These are phyloP conservation scores for Porites lutea DNA, from an alignment of 64 coral and sea anemone genomes.

Conservation along the genomic window DNA sequence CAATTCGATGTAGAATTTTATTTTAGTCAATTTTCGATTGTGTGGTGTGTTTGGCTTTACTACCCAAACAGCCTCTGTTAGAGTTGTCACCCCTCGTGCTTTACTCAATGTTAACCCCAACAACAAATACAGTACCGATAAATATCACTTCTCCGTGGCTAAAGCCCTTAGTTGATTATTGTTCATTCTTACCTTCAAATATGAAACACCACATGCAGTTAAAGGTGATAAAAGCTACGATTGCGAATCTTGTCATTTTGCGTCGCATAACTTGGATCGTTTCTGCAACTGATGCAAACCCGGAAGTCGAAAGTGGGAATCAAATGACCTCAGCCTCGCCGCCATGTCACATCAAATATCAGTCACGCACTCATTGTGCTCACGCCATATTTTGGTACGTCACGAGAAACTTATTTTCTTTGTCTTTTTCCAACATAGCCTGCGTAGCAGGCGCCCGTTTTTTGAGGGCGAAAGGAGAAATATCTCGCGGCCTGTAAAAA, in stretches of 20 bases:
- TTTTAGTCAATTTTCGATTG: conserved; percentile 1
- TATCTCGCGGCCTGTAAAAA: conserved; percentile 13
- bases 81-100: background rate
- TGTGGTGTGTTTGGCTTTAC: background rate
- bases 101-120: background rate
- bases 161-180: conserved; percentile 7
- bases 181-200: background rate
- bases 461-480: conserved; percentile 2
- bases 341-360: background rate
- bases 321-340: background rate
- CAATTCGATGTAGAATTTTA: conserved; percentile 14
- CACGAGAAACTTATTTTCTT: conserved; percentile 9
- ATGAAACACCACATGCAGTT: background rate
- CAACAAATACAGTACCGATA: conserved; percentile 17
- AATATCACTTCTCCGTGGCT: conserved; percentile 12
- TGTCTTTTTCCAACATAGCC: background rate
- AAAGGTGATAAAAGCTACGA: conserved; percentile 6
- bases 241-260: background rate
- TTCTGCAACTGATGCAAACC: background rate
- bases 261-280: background rate
- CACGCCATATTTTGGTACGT: conserved; percentile 12
- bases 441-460: background rate
- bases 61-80: too few species aligned
- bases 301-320: background rate
- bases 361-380: conserved; percentile 11